Conservation (phyloP, 2,888 invertebrate genomes). For the Epistrophe grossulariae region DNA sequence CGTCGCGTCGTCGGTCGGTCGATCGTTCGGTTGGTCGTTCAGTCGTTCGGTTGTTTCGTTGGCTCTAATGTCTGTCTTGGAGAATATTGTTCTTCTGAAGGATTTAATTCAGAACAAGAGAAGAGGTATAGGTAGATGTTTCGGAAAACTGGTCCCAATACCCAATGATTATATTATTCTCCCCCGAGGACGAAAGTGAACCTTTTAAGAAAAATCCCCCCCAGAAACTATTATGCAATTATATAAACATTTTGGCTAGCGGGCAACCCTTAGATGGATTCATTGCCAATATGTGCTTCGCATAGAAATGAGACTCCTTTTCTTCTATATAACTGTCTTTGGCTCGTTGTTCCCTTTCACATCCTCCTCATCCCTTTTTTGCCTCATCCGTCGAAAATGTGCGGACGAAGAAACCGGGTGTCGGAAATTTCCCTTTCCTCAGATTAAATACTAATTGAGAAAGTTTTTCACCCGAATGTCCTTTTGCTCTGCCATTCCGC, state of each 20-base stretch:
- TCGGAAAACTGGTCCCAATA: conserved; percentile 32
- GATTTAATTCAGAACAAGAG: conserved; percentile 12
- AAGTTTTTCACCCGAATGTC: conserved; percentile 71
- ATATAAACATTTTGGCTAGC: conserved; percentile 71
- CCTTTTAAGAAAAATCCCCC: conserved; percentile 18
- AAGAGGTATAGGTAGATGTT: conserved; percentile 4
- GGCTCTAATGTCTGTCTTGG: not conserved
- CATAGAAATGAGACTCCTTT: conserved; percentile 58
- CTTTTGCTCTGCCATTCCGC: conserved; percentile 32
- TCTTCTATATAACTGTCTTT: not conserved
- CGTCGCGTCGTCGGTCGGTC: too few relatives aligned
- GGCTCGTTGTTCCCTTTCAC: not conserved
- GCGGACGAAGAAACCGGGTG: conserved; percentile 17
- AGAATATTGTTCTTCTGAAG: conserved; percentile 16
- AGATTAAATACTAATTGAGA: conserved; percentile 70
- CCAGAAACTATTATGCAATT: conserved; percentile 67
- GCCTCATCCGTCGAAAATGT: conserved; percentile 4
- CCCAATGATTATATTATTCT: conserved; percentile 40
- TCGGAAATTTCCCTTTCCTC: conserved; percentile 42
- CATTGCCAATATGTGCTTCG: conserved; percentile 68
- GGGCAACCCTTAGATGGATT: conserved; percentile 58
- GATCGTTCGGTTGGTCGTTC: too few relatives aligned
- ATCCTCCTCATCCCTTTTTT: not conserved
- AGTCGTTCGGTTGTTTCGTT: not conserved
- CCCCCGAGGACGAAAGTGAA: conserved; percentile 41